Percentiles rank a stretch among this genome's conserved stretches.
phyloP scores from a whole-genome alignment of 1,140 invertebrate species.

The Musca domestica region DNA sequence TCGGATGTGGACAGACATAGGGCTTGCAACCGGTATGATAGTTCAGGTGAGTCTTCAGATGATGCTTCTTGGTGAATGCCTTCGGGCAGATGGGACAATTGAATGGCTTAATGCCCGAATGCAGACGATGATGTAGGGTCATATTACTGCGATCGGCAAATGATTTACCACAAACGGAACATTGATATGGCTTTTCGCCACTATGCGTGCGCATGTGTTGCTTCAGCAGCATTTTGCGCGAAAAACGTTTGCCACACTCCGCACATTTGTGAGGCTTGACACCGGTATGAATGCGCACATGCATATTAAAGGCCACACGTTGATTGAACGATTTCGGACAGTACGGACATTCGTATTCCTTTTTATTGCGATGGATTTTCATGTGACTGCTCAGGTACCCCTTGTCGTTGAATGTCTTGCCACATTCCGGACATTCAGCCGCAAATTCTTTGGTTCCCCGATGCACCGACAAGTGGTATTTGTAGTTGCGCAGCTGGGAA shows the following conservation, averaged over 20 bases:
- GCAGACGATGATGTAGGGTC: conserved; percentile 74
- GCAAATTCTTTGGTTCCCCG: conserved; percentile 73
- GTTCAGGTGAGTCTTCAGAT: conserved; percentile 81
- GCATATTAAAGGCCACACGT: conserved; percentile 79
- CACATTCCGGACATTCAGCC: conserved; percentile 71
- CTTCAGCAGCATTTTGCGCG: conserved; percentile 76
- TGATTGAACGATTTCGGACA: conserved; percentile 79
- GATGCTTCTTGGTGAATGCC: conserved; percentile 83
- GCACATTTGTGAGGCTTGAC: conserved; percentile 83
- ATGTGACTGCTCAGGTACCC: conserved; percentile 76
- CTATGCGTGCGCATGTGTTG: conserved; percentile 76
- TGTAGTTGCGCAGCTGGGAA: conserved; percentile 73
- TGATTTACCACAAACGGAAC: conserved; percentile 51
- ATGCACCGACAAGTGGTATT: conserved; percentile 73
- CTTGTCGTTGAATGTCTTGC: conserved; percentile 74
- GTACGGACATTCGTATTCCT: conserved; percentile 71
- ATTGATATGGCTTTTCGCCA: conserved; percentile 51
- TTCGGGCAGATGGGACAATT: conserved; percentile 81
- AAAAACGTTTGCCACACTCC: conserved; percentile 83
- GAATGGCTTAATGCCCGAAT: conserved; percentile 83
- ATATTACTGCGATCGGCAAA: conserved; percentile 80
- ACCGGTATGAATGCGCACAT: conserved; percentile 74
- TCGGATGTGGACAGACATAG: conserved; percentile 69
- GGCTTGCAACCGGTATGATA: conserved; percentile 76
- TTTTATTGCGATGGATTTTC: conserved; percentile 75